A percentile compares a stretch with the other conserved stretches of the same genome.
Evolutionary conservation across 2,797 vertebrate species (phyloP).

Genomic region (Crenuchus spilurus): DNA sequence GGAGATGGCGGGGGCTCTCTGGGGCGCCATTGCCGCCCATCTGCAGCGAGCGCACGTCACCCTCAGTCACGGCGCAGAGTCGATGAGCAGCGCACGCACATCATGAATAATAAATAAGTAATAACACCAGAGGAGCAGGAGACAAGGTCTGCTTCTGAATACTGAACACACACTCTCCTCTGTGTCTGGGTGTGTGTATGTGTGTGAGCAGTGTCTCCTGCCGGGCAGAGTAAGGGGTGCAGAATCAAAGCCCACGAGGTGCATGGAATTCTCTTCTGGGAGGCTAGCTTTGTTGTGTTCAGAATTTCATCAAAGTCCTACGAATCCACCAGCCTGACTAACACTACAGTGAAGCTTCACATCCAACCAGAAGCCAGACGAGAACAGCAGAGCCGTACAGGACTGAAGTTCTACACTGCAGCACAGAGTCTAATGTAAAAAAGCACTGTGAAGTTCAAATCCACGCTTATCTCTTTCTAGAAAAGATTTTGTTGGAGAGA

Average conservation of each 20-base stretch:
- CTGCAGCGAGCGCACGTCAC: slow-evolving; percentile 53
- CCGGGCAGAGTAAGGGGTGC: slow-evolving; percentile 25
- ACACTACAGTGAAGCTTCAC: slow-evolving; percentile 3
- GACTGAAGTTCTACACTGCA: background rate
- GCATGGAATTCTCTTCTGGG: slow-evolving; percentile 36
- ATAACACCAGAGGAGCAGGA: slow-evolving; percentile 56
- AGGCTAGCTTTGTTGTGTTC: slow-evolving; percentile 45
- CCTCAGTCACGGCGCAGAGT: slow-evolving; percentile 46
- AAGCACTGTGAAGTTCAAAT: background rate
- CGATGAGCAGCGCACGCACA: slow-evolving; percentile 39
- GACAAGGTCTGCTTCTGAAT: slow-evolving; percentile 55
- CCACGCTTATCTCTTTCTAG: background rate
- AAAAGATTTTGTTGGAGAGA: slow-evolving; percentile 13
- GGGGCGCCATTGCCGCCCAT: slow-evolving; percentile 29
- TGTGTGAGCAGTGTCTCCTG: background rate
- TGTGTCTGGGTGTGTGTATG: slow-evolving; percentile 5
- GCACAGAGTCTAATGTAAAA: background rate
- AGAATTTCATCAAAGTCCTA: slow-evolving; percentile 53
- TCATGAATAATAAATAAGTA: slow-evolving; percentile 61
- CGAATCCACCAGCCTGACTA: slow-evolving; percentile 25
- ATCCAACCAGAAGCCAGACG: slow-evolving; percentile 9
- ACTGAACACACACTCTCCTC: slow-evolving; percentile 40
- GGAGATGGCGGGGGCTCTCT: slow-evolving; percentile 21
- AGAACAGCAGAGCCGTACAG: slow-evolving; percentile 3
- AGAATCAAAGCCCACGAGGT: slow-evolving; percentile 51